Conservation (phyloP, 2,888 invertebrate species). For the Volucella inanis region DNA sequence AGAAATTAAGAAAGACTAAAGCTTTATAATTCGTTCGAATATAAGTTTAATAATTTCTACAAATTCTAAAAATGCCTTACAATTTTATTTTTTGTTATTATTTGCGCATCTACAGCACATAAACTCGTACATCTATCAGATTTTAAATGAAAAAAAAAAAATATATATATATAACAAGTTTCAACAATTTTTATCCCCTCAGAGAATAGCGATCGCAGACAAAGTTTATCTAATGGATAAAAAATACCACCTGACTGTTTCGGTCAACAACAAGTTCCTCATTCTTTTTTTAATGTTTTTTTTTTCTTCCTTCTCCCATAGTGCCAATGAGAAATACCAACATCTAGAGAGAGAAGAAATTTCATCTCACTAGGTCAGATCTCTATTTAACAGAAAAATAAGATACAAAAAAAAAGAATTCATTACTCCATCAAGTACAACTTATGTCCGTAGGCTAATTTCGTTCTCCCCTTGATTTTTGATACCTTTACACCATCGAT, state of each 20-base stretch:
- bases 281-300: slow-evolving; percentile 21
- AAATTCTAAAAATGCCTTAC: too few relatives aligned
- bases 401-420: slow-evolving; percentile 21
- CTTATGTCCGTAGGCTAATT: slow-evolving; percentile 62
- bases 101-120: too few relatives aligned
- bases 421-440: slow-evolving; percentile 56
- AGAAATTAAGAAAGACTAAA: too few relatives aligned
- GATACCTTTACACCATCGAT: slow-evolving; percentile 61
- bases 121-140: too few relatives aligned
- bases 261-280: slow-evolving; percentile 62
- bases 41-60: too few relatives aligned
- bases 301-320: slow-evolving; percentile 18
- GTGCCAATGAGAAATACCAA: slow-evolving; percentile 70
- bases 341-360: slow-evolving; percentile 59
- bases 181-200: background rate
- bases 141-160: background rate
- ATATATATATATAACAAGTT: slow-evolving; percentile 8
- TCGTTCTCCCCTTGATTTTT: slow-evolving; percentile 45
- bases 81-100: too few relatives aligned
- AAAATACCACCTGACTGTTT: slow-evolving; percentile 61
- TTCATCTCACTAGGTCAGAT: slow-evolving; percentile 67
- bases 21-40: too few relatives aligned
- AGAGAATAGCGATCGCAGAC: slow-evolving; percentile 6
- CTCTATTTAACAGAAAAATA: background rate
- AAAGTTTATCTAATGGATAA: slow-evolving; percentile 51